Conservation (phyloP, 53 echinoderm and acorn worm genomes). For the Hippasteria phrygiana region DNA sequence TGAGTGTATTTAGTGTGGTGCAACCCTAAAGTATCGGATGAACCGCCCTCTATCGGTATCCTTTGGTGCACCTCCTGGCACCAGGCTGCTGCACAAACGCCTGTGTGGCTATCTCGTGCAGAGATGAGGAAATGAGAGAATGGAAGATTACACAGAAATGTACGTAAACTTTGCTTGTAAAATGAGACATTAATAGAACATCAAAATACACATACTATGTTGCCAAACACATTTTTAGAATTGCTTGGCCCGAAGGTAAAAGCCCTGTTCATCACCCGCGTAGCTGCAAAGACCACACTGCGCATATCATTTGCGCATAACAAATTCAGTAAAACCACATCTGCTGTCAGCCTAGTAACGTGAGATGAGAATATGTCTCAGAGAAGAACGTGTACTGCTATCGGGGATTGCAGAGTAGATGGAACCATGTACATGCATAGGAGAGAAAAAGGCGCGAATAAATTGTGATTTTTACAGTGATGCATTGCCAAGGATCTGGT, state of each 20-base stretch:
- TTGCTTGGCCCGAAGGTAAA: conserved; percentile 4
- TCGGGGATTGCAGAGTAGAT: background rate
- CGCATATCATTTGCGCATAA: conserved; percentile 40
- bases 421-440: background rate
- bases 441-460: background rate
- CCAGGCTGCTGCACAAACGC: too few species aligned
- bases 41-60: too few species aligned
- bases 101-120: too few species aligned
- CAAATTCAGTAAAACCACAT: conserved; percentile 21
- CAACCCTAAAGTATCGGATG: too few species aligned
- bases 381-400: background rate
- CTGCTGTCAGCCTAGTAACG: conserved; percentile 19
- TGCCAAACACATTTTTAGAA: background rate
- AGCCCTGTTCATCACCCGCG: background rate
- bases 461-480: background rate
- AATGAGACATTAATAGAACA: background rate
- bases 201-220: background rate
- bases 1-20: too few species aligned
- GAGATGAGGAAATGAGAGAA: too few species aligned
- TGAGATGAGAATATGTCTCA: background rate
- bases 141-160: too few species aligned
- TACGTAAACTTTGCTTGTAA: too few species aligned
- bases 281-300: background rate
- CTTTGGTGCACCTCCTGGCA: too few species aligned
- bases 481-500: too few species aligned